A percentile compares a stretch with the other conserved stretches of the same genome.
phyloP scores from a whole-genome alignment of 2,113 vertebrate genomes.

The Oreochromis niloticus region DNA sequence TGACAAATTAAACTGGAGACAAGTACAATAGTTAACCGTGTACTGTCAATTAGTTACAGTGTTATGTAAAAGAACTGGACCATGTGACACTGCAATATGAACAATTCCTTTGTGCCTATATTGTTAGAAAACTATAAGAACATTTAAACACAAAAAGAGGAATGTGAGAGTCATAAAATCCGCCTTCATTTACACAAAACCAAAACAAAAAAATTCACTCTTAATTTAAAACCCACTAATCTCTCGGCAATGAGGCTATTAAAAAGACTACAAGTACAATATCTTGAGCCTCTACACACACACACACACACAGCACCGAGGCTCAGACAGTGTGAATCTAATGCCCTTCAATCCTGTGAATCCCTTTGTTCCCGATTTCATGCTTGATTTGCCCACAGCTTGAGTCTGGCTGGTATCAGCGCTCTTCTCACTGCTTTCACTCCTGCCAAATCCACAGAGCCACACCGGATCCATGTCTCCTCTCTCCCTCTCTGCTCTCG shows the following conservation, averaged over 20 bases:
- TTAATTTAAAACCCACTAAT: constrained; percentile 56
- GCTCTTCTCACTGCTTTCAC: constrained; percentile 58
- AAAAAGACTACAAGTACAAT: constrained; percentile 51
- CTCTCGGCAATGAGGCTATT: constrained; percentile 52
- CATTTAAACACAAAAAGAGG: background rate
- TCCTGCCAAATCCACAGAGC: constrained; percentile 66
- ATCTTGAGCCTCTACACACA: constrained; percentile 32
- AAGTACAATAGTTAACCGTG: background rate
- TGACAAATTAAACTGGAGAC: background rate
- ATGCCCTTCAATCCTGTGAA: constrained; percentile 69
- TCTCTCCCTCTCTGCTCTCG: background rate
- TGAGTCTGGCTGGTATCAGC: constrained; percentile 59
- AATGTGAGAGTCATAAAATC: constrained; percentile 4
- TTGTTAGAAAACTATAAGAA: background rate
- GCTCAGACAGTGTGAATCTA: constrained; percentile 67
- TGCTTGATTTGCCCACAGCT: constrained; percentile 71
- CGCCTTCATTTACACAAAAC: constrained; percentile 2
- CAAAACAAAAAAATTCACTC: constrained; percentile 11
- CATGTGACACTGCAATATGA: background rate
- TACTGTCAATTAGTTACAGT: background rate
- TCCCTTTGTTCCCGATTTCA: constrained; percentile 75
- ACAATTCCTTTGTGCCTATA: background rate
- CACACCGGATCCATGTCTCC: constrained; percentile 23
- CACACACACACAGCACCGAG: constrained; percentile 13
- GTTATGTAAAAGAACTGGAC: background rate